Base-by-base conservation (phyloP, 2,797 vertebrate species). In the Pelobates cultripes region DNA sequence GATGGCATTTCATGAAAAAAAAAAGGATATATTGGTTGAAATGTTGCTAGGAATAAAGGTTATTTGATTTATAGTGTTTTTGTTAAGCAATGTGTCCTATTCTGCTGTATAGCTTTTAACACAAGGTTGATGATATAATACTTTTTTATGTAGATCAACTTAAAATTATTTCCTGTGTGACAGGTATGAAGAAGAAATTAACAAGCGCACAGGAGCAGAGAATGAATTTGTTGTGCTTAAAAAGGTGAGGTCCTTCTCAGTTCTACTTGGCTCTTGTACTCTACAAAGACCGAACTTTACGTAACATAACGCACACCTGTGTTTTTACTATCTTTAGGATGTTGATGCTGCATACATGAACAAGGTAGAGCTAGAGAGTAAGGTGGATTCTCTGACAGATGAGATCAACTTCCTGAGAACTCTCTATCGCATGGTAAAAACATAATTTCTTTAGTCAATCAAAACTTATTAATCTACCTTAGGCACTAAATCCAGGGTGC, bases 221-320 rank as follows among this genome's bases (percentile, higher is more conserved):
- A 99, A 99, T 0, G 97, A 99, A 7, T 99, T 98, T 63, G 97
- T 99, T 86, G 91, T 98, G 87, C 95, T 99, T 47, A 92, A 92
- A 81, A 92, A 91, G 91, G 90, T 88, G 47, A 86, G n/a, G 14
- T n/a, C 43, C 41, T 41, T 43, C 14, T n/a, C 47, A n/a, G 17
- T 15, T 28, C 28, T 28, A 28, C 57, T 51, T 51, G 47, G 10
- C 47, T 28, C 28, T 28, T 51, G 47, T 51, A 10, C 10, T 51
- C 47, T 51, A 51, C 5, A 51, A 51, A 51, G 5, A 1, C 10
- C 1, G 5, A 6, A 6, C 47, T 51, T 51, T 10, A 51, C 10
- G 47, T 7, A 12, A 4, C 14, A 15, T 57, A 4, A 12, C 4
- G 13, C 13, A 9, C 28, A 42, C n/a, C 3, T 76, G 74, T 75